phyloP scores from a whole-genome alignment of 2,797 vertebrate genomes.

The Smutsia temminckii region DNA sequence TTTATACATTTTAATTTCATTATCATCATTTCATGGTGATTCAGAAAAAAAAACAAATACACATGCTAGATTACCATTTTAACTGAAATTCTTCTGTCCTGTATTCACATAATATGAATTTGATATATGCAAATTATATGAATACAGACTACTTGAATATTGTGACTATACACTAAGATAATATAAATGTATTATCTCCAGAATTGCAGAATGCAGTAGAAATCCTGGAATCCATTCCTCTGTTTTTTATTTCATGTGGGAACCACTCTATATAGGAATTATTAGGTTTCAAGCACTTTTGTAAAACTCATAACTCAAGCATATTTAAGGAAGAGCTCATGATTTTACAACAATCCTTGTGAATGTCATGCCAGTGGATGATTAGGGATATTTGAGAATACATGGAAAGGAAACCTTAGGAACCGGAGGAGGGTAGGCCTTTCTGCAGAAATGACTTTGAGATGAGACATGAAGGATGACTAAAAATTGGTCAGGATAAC shows the following conservation, averaged over 20 bases:
- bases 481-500: neutral
- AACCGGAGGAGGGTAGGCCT: neutral
- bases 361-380: neutral
- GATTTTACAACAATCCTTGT: neutral
- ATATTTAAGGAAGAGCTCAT: neutral
- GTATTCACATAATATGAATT: neutral
- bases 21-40: constrained; percentile 30
- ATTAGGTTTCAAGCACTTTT: neutral
- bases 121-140: neutral
- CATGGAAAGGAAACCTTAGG: neutral
- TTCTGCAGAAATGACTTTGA: neutral
- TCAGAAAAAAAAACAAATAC: constrained; percentile 34
- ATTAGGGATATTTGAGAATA: neutral
- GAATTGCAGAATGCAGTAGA: neutral
- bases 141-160: constrained; percentile 22
- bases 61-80: constrained; percentile 27
- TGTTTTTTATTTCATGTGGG: neutral
- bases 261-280: neutral
- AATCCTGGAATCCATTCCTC: neutral
- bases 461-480: neutral
- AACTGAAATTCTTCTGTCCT: neutral
- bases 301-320: neutral
- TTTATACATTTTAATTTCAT: constrained; percentile 55
- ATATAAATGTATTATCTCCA: neutral
- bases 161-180: neutral